phyloP scores from a whole-genome alignment of 2,797 vertebrate species.

The Neostethus bicornis region DNA sequence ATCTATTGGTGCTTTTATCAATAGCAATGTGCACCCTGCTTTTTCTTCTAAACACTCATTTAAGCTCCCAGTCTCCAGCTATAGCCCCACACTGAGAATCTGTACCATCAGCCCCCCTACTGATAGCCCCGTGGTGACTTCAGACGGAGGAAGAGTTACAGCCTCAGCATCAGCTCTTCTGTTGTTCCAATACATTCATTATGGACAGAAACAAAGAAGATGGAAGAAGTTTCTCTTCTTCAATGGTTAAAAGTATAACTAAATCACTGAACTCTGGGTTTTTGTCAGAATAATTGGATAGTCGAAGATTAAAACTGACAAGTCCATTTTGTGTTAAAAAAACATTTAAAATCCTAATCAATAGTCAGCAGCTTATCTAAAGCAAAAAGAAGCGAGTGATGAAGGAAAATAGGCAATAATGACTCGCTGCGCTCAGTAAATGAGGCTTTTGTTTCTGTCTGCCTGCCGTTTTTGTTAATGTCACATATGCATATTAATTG shows the following conservation, averaged over 20 bases:
- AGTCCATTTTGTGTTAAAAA: no score
- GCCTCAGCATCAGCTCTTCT: constrained; percentile 33
- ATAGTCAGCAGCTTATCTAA: no score
- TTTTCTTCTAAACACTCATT: constrained; percentile 58
- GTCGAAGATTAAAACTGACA: no score
- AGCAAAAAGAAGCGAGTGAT: no score
- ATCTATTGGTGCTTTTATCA: constrained; percentile 42
- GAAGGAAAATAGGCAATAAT: background rate
- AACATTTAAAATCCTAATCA: no score
- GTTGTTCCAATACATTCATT: constrained; percentile 2
- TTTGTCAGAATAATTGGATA: no score
- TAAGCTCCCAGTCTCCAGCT: constrained; percentile 27
- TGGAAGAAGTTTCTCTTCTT: background rate
- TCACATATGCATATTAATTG: background rate
- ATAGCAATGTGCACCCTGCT: constrained; percentile 34
- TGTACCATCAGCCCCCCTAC: constrained; percentile 43
- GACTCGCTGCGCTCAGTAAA: background rate
- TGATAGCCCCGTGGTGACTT: constrained; percentile 27
- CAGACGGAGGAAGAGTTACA: constrained; percentile 20
- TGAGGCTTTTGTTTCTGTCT: background rate
- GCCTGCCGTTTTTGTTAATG: background rate
- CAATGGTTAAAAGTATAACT: background rate
- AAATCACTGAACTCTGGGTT: background rate
- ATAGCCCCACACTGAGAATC: constrained; percentile 33
- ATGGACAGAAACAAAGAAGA: background rate